Conservation (phyloP, 2,113 vertebrate genomes). For the Romanogobio albipinnatus region DNA sequence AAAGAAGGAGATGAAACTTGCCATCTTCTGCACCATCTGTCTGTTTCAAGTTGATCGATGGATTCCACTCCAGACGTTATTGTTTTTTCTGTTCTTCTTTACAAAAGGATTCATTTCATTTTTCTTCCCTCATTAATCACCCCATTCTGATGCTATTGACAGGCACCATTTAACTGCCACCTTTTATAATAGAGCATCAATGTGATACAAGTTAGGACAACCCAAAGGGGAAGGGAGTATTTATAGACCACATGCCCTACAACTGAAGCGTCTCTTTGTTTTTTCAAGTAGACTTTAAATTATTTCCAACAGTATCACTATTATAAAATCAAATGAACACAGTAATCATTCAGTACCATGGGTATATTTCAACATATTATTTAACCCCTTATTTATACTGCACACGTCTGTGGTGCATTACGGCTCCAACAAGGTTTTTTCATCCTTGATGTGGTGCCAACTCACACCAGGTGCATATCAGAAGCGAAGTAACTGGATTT, state of each 20-base stretch:
- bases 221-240: background rate
- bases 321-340: background rate
- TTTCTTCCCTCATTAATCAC: conserved; percentile 25
- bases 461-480: too few species aligned
- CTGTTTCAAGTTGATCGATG: conserved; percentile 27
- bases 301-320: background rate
- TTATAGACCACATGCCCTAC: background rate
- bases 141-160: conserved; percentile 17
- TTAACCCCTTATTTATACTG: too few species aligned
- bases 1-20: conserved; percentile 21
- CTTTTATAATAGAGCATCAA: background rate
- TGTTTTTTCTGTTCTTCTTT: conserved; percentile 22
- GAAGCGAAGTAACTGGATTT: too few species aligned
- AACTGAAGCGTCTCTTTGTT: background rate
- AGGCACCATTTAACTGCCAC: background rate
- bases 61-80: conserved; percentile 19
- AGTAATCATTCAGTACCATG: background rate
- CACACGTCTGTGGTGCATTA: too few species aligned
- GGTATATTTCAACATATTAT: background rate
- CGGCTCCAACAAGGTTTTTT: too few species aligned
- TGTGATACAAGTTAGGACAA: background rate
- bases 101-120: conserved; percentile 29
- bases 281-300: background rate
- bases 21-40: background rate
- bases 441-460: too few species aligned